A percentile compares a stretch with the other conserved stretches of the same genome.
phyloP scores from a whole-genome alignment of 2,888 invertebrate species.

The Archips crataeganus region DNA sequence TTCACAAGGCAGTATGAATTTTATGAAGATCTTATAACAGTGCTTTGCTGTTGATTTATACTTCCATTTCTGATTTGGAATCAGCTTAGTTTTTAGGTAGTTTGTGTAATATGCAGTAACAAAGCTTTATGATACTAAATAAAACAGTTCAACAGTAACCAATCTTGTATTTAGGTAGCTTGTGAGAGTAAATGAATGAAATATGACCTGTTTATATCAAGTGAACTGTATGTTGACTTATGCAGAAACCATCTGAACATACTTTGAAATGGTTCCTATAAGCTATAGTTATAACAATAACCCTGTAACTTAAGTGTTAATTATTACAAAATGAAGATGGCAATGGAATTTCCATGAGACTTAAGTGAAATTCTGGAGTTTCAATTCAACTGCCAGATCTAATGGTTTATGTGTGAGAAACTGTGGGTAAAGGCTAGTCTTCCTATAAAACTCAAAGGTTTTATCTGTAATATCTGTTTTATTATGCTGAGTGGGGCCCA shows the following conservation, averaged over 20 bases:
- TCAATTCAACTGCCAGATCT: too few species aligned
- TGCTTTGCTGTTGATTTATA: background rate
- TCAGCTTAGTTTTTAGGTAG: background rate
- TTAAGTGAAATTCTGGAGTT: too few species aligned
- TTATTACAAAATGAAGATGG: too few species aligned
- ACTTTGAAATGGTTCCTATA: background rate
- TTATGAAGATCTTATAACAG: background rate
- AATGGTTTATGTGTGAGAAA: too few species aligned
- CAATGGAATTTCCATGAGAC: too few species aligned
- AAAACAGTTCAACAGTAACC: too few species aligned
- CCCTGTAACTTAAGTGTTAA: too few species aligned
- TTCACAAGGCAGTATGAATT: background rate
- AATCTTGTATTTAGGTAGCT: background rate
- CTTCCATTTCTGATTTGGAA: constrained; percentile 3
- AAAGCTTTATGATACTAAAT: background rate
- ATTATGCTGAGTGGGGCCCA: too few species aligned
- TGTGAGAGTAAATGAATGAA: background rate
- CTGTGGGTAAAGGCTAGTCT: too few species aligned
- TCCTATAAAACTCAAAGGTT: too few species aligned
- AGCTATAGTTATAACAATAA: too few species aligned
- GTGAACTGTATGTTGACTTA: background rate
- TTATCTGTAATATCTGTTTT: too few species aligned
- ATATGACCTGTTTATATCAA: background rate
- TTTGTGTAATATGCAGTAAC: background rate
- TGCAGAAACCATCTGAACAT: background rate